These are phyloP conservation scores for Gastrophryne carolinensis DNA, from an alignment of 2,797 vertebrate species.

Conservation along the genomic window DNA sequence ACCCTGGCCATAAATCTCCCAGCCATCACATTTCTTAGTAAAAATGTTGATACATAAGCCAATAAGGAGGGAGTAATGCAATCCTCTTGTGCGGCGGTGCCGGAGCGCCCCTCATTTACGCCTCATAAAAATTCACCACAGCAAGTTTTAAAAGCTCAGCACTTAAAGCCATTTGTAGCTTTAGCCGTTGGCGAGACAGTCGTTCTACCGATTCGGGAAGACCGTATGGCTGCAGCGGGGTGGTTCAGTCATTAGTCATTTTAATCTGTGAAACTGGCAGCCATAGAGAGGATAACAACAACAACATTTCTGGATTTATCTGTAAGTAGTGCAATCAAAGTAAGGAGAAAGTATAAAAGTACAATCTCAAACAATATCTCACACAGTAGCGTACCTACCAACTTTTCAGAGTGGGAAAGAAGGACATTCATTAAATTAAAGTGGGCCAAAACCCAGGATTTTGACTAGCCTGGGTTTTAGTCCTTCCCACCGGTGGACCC, in stretches of 20 bases:
- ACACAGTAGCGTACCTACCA: too few species aligned
- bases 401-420: too few species aligned
- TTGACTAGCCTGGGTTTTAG: too few species aligned
- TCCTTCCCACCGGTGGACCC: too few species aligned
- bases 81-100: conserved; percentile 2
- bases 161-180: conserved; percentile 25
- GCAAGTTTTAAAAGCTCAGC: conserved; percentile 18
- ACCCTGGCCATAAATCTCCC: conserved; percentile 7
- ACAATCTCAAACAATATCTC: too few species aligned
- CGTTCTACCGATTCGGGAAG: neutral
- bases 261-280: conserved; percentile 5
- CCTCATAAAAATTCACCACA: conserved; percentile 33
- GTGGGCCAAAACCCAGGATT: too few species aligned
- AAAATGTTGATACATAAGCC: conserved; percentile 25
- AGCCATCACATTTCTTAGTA: neutral
- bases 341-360: neutral
- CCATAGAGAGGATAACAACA: neutral
- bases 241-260: conserved; percentile 32
- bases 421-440: too few species aligned
- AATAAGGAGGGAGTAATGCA: conserved; percentile 21
- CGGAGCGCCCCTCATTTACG: conserved; percentile 26
- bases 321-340: neutral
- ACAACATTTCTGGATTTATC: neutral
- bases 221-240: conserved; percentile 12
- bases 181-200: conserved; percentile 18